phyloP scores from a whole-genome alignment of 2,797 vertebrate species.

The Epinephelus awoara region DNA sequence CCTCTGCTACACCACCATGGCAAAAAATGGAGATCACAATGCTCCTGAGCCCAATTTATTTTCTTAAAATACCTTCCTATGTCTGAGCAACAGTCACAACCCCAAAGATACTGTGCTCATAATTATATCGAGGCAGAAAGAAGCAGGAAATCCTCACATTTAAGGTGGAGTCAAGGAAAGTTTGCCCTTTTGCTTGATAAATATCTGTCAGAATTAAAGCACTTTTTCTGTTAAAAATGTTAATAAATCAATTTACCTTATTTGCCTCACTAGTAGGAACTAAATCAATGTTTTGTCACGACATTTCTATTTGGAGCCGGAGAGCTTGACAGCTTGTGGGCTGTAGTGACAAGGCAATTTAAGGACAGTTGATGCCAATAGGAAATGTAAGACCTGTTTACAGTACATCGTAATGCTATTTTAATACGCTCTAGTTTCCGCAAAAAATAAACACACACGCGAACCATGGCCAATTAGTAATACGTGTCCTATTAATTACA shows the following conservation, averaged over 20 bases:
- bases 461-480: rapidly evolving
- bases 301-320: not conserved
- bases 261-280: not conserved
- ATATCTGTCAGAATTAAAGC: not conserved
- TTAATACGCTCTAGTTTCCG: rapidly evolving
- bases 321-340: slow-evolving; percentile 53
- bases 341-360: slow-evolving; percentile 78
- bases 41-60: too few relatives aligned
- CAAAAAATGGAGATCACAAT: too few relatives aligned
- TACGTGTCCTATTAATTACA: rapidly evolving
- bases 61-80: not conserved
- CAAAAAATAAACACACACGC: not conserved
- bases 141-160: not conserved
- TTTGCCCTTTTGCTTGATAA: not conserved
- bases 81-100: not conserved
- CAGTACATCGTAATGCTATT: not conserved
- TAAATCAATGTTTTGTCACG: too few relatives aligned
- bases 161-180: not conserved
- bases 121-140: too few relatives aligned
- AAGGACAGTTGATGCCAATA: slow-evolving; percentile 23
- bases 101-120: not conserved
- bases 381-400: slow-evolving; percentile 7
- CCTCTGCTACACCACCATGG: too few relatives aligned
- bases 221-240: not conserved
- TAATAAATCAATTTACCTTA: too few relatives aligned